Evolutionary conservation across 2,888 invertebrate genomes (phyloP), one percentile per base, ranked within the genome.

Genomic region (Platynereis dumerilii): DNA sequence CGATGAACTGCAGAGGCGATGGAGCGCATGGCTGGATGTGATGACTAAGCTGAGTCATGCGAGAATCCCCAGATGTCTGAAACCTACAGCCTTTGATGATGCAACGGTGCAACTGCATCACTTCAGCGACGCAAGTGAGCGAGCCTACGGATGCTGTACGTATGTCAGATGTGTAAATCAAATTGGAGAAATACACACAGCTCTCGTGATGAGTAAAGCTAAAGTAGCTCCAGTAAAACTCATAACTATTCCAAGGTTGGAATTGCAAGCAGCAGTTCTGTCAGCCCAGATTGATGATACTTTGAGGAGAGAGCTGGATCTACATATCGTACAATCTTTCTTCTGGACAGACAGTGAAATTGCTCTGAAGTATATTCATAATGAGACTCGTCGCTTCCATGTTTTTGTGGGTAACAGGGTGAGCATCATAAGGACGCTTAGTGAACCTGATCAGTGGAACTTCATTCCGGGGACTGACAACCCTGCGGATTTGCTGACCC

Each of bases 401-500:
- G 71, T 72, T 0, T 77, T 72, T 67, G 75, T 77, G 0, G 65
- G 66, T 1, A 76, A 78, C 53, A 26, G 74, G 44, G 72, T 77
- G 1, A 34, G 69, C 10, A 52, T 68, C 58, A 76, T 78, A 5
- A 70, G 71, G 52, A 44, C 66, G 10, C 56, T 58, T 1, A 54
- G 71, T 7, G 27, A 65, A 12, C 48, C 57, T n/a, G 60, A 69
- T 0, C 54, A n/a, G n/a, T n/a, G n/a, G n/a, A n/a, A n/a, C n/a
- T n/a, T n/a, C n/a, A n/a, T n/a, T n/a, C n/a, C n/a, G n/a, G n/a
- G n/a, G n/a, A n/a, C n/a, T n/a, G 58, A 69, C 7, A 81, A 80
- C 65, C 78, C 80, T n/a, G 80, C 80, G 1, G 79, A 80, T 52
- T 62, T 74, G 28, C 74, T 10, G 0, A 74, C 78, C 0, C 28